Base-by-base conservation (phyloP, 2,113 vertebrate genomes). In the Pseudolaguvia tuberculata region DNA sequence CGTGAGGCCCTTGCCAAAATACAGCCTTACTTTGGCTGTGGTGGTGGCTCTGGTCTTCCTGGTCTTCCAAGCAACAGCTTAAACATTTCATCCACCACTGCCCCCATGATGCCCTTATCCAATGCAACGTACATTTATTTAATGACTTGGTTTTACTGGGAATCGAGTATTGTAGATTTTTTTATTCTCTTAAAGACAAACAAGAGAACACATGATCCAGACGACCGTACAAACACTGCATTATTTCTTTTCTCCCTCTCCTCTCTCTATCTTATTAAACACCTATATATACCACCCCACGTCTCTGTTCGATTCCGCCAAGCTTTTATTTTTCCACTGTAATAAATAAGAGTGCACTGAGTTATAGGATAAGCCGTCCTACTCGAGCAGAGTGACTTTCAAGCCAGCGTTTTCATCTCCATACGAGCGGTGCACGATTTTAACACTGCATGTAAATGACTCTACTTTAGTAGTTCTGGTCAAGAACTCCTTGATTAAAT, bases 401-500 rank as follows among this genome's bases (percentile, higher is more conserved):
- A 53, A 15, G 50, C 50, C 50, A 5, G 63, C 21, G 6, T 67
- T 67, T 67, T 67, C 25, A 67, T 21, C 45, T 66, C 45, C 1
- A 8, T 68, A 70, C 74, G 75, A 57, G 68, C 45, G 29, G 56
- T 35, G 27, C 66, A 47, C 48, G 45, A 63, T 61, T 80, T 77
- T 70, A 18, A 74, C 79, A 56, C 73, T 31, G 47, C 52, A 74
- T 77, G 70, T 65, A 77, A 80, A 80, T 80, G 62, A 67, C 63
- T 62, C 70, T 68, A 68, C 70, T 80, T 76, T 74, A 77, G 75
- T 59, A 29, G 65, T 65, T 56, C 63, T 73, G 79, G 79, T 77
- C 70, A 77, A 80, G 75, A 73, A 70, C 63, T 63, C 70, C 72
- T 73, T 73, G 71, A 80, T 77, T 31, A 77, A 80, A 80, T 77